Evolutionary conservation across 35 echinoderm and acorn worm genomes (phyloP).

Genomic region (Heliocidaris tuberculata): DNA sequence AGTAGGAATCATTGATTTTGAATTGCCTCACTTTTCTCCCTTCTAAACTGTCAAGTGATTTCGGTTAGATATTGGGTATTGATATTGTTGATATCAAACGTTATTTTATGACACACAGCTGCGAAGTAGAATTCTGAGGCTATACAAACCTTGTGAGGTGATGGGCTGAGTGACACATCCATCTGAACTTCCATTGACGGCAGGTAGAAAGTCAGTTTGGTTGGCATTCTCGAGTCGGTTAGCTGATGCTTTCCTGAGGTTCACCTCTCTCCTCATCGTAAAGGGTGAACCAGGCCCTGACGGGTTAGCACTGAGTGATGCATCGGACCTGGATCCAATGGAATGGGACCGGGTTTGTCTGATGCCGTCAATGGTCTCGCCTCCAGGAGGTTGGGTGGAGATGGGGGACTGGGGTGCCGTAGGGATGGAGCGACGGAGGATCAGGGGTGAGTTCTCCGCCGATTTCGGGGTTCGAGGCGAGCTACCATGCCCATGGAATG

Average conservation of each 20-base stretch:
- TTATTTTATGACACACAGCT: too few relatives aligned
- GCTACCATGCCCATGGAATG: neutral
- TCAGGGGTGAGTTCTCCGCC: neutral
- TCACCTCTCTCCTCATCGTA: neutral
- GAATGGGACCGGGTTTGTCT: slow-evolving; percentile 11
- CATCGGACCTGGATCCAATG: neutral
- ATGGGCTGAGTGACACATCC: neutral
- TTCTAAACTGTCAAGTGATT: too few relatives aligned
- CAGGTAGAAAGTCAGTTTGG: neutral
- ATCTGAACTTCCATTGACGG: neutral
- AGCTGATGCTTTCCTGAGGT: neutral
- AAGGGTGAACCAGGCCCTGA: slow-evolving; percentile 15
- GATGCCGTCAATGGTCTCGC: neutral
- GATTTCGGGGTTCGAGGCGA: neutral
- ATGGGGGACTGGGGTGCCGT: neutral
- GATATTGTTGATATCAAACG: too few relatives aligned
- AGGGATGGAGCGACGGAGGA: neutral
- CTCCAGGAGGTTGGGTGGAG: neutral
- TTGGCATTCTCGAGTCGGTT: neutral
- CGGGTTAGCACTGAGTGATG: neutral
- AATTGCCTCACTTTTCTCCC: too few relatives aligned
- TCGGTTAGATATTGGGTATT: too few relatives aligned
- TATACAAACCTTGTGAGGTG: slow-evolving; percentile 23
- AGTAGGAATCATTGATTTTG: too few relatives aligned
- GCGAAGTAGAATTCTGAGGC: too few relatives aligned